Conservation (phyloP, 2,113 vertebrate species). For the Phylloscopus trochilus region DNA sequence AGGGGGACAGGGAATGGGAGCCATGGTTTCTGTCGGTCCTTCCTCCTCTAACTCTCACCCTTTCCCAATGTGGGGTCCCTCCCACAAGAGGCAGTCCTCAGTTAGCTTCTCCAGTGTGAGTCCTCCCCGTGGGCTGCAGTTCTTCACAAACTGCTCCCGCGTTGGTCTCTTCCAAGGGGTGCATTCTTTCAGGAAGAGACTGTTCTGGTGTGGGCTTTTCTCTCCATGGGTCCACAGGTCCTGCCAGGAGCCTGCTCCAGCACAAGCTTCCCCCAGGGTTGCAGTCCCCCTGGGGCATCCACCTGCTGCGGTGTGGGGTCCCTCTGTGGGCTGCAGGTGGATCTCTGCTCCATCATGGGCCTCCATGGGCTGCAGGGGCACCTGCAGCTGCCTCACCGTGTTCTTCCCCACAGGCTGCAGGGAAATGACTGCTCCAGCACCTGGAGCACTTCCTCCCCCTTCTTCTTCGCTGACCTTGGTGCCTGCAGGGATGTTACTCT, state of each 20-base stretch:
- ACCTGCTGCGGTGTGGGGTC: rapidly evolving
- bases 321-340: background rate
- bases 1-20: no score
- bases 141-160: background rate
- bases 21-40: background rate
- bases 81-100: background rate
- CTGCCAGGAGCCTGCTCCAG: background rate
- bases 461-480: background rate
- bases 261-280: background rate
- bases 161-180: background rate
- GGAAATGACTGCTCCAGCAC: background rate
- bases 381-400: background rate
- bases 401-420: background rate
- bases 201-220: background rate
- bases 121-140: background rate
- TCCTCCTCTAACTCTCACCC: background rate
- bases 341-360: background rate
- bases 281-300: background rate
- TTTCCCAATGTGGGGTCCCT: background rate
- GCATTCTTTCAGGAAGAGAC: background rate
- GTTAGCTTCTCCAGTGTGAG: background rate
- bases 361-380: background rate
- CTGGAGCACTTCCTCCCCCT: background rate
- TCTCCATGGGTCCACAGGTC: background rate
- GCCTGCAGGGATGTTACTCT: background rate